phyloP scores from a whole-genome alignment of 2,797 vertebrate genomes.

The Thaleichthys pacificus region DNA sequence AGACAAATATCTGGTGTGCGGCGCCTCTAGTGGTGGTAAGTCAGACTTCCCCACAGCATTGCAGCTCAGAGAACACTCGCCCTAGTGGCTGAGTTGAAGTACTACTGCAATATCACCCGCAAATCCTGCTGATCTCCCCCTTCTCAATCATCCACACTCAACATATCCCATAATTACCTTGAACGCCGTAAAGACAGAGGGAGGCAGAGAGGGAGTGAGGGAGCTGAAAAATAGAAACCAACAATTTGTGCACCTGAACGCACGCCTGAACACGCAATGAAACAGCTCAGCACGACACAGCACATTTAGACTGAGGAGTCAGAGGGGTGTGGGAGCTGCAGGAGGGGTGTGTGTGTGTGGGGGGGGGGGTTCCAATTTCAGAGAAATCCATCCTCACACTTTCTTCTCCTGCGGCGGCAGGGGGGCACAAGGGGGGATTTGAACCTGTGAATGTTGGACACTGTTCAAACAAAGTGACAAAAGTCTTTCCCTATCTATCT shows the following conservation, averaged over 20 bases:
- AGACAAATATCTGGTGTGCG: slow-evolving; percentile 26
- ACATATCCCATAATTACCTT: slow-evolving; percentile 49
- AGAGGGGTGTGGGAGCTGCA: background rate
- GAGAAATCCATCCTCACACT: too few species aligned
- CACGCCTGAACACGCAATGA: slow-evolving; percentile 4
- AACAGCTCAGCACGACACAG: slow-evolving; percentile 13
- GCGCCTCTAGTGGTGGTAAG: slow-evolving; percentile 29
- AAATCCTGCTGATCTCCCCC: slow-evolving; percentile 20
- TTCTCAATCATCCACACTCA: slow-evolving; percentile 34
- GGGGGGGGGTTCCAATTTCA: background rate
- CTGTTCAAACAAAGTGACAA: too few species aligned
- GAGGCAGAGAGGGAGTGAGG: slow-evolving; percentile 1
- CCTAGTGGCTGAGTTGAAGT: slow-evolving; percentile 34
- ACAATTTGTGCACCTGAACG: slow-evolving; percentile 15
- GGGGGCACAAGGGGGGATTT: background rate
- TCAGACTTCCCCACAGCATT: background rate
- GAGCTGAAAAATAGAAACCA: slow-evolving; percentile 31
- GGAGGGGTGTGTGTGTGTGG: background rate
- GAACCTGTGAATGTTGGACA: too few species aligned
- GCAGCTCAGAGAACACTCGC: slow-evolving; percentile 44
- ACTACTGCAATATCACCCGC: slow-evolving; percentile 24
- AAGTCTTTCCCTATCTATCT: too few species aligned
- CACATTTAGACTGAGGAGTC: too few species aligned
- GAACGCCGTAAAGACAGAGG: slow-evolving; percentile 30
- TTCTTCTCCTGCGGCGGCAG: background rate